A percentile compares a stretch with the other conserved stretches of the same genome.
Evolutionary conservation across 2,113 vertebrate species (phyloP).

Genomic region (Cryptotis parvus): DNA sequence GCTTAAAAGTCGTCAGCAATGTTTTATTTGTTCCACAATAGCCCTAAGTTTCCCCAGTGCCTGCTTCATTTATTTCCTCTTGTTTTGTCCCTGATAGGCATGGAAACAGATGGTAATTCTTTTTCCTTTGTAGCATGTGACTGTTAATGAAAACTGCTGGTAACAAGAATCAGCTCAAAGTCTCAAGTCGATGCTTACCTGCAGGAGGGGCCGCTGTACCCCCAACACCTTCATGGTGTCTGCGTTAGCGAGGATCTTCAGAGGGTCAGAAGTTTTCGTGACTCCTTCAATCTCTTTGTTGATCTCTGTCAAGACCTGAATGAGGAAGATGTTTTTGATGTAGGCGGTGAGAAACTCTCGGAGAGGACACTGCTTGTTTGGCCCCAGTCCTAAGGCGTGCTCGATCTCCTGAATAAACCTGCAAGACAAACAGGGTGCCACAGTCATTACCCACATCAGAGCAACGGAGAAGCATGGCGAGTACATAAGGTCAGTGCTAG

Average conservation of each 20-base stretch:
- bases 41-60: slow-evolving; percentile 62
- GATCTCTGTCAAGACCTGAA: slow-evolving; percentile 96
- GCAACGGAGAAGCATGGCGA: neutral
- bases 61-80: slow-evolving; percentile 67
- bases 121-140: slow-evolving; percentile 39
- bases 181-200: slow-evolving; percentile 91
- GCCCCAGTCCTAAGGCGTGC: slow-evolving; percentile 92
- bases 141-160: neutral
- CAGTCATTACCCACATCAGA: no score
- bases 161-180: neutral
- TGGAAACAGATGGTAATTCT: slow-evolving; percentile 64
- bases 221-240: slow-evolving; percentile 98
- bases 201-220: slow-evolving; percentile 95
- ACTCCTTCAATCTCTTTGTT: slow-evolving; percentile 97
- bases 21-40: slow-evolving; percentile 48
- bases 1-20: slow-evolving; percentile 42
- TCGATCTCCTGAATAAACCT: slow-evolving; percentile 99
- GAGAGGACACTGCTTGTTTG: slow-evolving; percentile 96
- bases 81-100: slow-evolving; percentile 64
- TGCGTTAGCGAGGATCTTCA: slow-evolving; percentile 95
- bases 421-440: slow-evolving; percentile 63
- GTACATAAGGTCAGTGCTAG: neutral
- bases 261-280: slow-evolving; percentile 94
- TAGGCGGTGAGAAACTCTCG: slow-evolving; percentile 97
- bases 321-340: slow-evolving; percentile 98